These are phyloP conservation scores for Ploceus nigricollis DNA, from an alignment of 2,113 vertebrate species.

Conservation along the genomic window DNA sequence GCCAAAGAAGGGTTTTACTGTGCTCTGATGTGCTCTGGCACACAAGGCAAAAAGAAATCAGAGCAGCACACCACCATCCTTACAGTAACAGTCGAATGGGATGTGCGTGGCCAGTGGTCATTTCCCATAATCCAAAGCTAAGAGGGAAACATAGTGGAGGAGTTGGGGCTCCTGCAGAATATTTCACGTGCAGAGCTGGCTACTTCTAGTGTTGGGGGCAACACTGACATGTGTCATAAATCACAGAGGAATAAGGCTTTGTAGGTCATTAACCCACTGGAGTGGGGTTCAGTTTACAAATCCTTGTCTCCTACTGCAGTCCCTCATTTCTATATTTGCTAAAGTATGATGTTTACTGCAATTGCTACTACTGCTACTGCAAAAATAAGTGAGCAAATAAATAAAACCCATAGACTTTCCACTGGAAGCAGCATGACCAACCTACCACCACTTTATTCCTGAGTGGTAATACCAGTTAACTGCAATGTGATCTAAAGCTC, in stretches of 20 bases:
- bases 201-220: not conserved
- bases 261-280: not conserved
- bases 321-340: not conserved
- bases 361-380: not conserved
- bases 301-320: not conserved
- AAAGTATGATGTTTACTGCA: not conserved
- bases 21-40: not conserved
- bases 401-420: not conserved
- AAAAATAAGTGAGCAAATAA: not conserved
- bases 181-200: not conserved
- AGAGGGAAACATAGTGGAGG: not conserved
- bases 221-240: not conserved
- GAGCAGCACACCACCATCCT: accelerated
- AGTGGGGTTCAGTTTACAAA: not conserved
- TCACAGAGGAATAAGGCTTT: not conserved
- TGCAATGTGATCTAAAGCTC: not conserved
- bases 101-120: not conserved
- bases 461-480: not conserved
- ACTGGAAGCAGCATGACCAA: not conserved
- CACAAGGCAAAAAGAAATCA: not conserved
- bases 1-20: not conserved
- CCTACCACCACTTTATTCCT: not conserved
- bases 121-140: not conserved
- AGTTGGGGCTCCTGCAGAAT: not conserved
- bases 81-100: not conserved